Evolutionary conservation across 2,797 vertebrate species (phyloP).

Genomic region (Clarias platycephalus): DNA sequence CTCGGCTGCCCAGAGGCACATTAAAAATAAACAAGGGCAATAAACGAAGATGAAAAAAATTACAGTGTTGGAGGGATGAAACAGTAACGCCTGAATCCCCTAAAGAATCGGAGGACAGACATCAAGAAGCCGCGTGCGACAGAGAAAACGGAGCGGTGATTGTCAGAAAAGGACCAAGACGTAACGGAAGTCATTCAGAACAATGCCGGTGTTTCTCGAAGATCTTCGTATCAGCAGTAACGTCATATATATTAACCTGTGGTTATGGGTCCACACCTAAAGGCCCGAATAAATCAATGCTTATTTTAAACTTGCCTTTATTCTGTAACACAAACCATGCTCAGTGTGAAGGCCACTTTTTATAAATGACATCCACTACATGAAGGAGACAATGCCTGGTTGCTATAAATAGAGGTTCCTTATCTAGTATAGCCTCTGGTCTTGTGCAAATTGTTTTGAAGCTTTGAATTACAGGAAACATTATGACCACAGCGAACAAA

Average conservation of each 20-base stretch:
- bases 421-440: slow-evolving; percentile 6
- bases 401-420: not conserved
- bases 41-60: slow-evolving; percentile 51
- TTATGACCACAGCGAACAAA: not conserved
- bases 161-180: not conserved
- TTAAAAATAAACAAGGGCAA: slow-evolving; percentile 54
- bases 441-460: slow-evolving; percentile 5
- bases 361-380: not conserved
- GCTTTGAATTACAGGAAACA: slow-evolving; percentile 14
- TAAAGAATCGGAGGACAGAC: slow-evolving; percentile 16
- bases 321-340: not conserved
- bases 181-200: slow-evolving; percentile 33
- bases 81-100: slow-evolving; percentile 13
- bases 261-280: slow-evolving; percentile 32
- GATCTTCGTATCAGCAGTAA: slow-evolving; percentile 7
- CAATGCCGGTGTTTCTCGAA: not conserved
- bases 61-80: slow-evolving; percentile 36
- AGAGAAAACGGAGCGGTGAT: not conserved
- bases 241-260: slow-evolving; percentile 34
- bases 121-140: not conserved
- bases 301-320: slow-evolving; percentile 30
- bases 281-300: slow-evolving; percentile 33
- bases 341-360: not conserved
- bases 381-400: not conserved
- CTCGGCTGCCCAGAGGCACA: slow-evolving; percentile 32